phyloP scores from a whole-genome alignment of 2,797 vertebrate species.

The Erethizon dorsatum region DNA sequence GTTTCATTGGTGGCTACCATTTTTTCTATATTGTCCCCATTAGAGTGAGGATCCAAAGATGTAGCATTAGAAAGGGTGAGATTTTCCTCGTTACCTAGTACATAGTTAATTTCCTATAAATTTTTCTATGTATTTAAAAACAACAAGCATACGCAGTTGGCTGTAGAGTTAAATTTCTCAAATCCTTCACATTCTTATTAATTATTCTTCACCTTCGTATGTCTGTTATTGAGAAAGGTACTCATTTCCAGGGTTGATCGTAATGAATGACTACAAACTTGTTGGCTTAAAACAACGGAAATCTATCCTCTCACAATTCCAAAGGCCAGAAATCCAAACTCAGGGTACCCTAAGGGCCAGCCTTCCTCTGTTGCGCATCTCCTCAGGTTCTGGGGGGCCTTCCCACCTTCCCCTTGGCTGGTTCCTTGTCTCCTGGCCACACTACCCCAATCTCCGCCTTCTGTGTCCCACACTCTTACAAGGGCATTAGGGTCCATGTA shows the following conservation, averaged over 20 bases:
- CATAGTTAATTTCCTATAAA: constrained; percentile 26
- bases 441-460: too few species aligned
- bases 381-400: neutral
- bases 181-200: neutral
- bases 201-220: neutral
- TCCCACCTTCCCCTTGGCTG: neutral
- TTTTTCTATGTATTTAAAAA: constrained; percentile 3
- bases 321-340: neutral
- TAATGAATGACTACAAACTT: neutral
- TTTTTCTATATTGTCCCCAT: neutral
- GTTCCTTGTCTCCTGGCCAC: neutral
- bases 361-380: rapidly evolving
- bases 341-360: neutral
- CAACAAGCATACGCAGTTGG: neutral
- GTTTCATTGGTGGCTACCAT: neutral
- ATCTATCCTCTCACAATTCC: neutral
- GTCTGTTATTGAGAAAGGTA: neutral
- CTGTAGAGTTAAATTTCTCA: neutral
- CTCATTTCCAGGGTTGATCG: neutral
- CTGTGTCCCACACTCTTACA: neutral
- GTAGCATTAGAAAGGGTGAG: neutral
- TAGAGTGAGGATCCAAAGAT: neutral
- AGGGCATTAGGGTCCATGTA: neutral
- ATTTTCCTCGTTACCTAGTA: neutral
- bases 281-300: neutral